Base-by-base conservation (phyloP, 1,140 invertebrate genomes). In the Drosophila athabasca region DNA sequence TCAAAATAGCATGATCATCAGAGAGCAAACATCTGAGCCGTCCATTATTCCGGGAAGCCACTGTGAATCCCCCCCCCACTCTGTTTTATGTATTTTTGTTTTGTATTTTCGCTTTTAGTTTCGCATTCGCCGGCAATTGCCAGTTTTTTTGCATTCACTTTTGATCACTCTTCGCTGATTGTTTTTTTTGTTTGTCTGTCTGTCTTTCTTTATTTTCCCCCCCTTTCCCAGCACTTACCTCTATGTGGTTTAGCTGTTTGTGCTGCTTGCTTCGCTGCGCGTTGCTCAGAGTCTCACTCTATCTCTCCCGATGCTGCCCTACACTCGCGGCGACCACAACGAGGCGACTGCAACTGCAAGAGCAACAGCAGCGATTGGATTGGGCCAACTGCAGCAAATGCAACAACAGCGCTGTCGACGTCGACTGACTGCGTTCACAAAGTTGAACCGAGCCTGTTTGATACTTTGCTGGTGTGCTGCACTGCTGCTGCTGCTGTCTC, bases 91-190 rank as follows among this genome's bases (percentile, higher is more conserved):
- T 61, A 52, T 69, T 58, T 54, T 65, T 82, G 57, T 76, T 80
- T 71, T 76, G 51, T 51, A 43, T 71, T 72, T 76, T 80, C 41
- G 53, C 46, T 53, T 77, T 66, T 65, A 39, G 31, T 62, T 73
- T 60, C 69, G 17, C 44, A 79, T 69, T 87, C 70, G 64, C 82
- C 77, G 82, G 82, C 78, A 70, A 65, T 77, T 74, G 70, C 65
- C 74, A 65, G 55, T 49, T 74, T 66, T 79, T 64, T 39, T 51
- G 41, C 57, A 46, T 61, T 43, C 43, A 54, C 43, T 69, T 61
- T 59, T 13, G 53, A 75, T 74, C 26, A 52, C 26, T 55, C 48
- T 66, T 74, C 70, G 61, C 45, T 43, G 70, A 64, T 52, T 50
- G 43, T 39, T 39, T 43, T 62, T 44, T 35, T 59, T 58, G 17